These are phyloP conservation scores for Xerus inauris DNA, from an alignment of 2,113 vertebrate species.

Conservation along the genomic window DNA sequence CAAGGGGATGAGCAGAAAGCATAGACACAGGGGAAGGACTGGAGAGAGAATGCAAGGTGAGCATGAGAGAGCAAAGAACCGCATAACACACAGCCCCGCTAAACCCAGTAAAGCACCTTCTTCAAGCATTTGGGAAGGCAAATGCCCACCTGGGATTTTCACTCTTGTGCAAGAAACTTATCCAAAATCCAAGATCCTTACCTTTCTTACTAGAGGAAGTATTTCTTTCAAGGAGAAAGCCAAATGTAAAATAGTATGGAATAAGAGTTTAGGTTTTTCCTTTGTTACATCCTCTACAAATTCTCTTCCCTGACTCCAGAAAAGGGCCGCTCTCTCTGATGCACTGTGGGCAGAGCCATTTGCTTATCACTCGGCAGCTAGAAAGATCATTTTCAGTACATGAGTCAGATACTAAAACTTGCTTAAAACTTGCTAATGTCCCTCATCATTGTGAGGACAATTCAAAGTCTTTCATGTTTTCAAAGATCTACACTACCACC, in stretches of 20 bases:
- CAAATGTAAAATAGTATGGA: background rate
- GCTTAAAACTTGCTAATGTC: background rate
- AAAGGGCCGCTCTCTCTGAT: background rate
- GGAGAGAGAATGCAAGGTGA: background rate
- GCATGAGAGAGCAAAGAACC: too few relatives aligned
- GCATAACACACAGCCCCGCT: fast-evolving
- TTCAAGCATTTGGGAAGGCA: background rate
- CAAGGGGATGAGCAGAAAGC: background rate
- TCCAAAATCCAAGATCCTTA: background rate
- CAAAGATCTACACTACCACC: background rate
- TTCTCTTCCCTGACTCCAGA: background rate
- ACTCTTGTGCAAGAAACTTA: background rate
- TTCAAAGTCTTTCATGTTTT: background rate
- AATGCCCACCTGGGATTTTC: background rate
- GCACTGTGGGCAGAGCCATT: background rate
- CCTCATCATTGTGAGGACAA: background rate
- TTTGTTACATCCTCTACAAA: too few relatives aligned
- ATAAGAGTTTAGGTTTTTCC: background rate
- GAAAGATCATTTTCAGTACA: background rate
- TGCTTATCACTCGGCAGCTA: too few relatives aligned
- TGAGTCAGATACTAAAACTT: background rate
- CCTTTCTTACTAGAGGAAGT: background rate
- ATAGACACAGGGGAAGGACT: too few relatives aligned
- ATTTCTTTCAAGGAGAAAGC: background rate
- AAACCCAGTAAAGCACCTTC: background rate